These are phyloP conservation scores for Drosophila ficusphila DNA, from an alignment of 1,140 invertebrate genomes.

Conservation along the genomic window DNA sequence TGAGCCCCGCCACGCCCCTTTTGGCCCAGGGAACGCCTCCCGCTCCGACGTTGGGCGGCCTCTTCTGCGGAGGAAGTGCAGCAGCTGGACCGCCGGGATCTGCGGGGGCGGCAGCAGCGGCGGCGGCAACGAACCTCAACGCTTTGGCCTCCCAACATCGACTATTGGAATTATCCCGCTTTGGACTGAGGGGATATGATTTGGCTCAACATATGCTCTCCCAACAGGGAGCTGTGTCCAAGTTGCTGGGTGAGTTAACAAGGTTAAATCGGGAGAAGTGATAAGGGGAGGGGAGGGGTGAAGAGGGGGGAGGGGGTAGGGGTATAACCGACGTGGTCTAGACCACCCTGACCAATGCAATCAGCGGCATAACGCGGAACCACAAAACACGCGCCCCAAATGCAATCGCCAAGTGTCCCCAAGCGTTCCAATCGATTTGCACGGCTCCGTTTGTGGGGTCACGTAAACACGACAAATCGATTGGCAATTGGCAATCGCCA, in stretches of 20 bases:
- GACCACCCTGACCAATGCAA: slow-evolving; percentile 65
- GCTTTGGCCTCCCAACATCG: slow-evolving; percentile 89
- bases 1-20: slow-evolving; percentile 73
- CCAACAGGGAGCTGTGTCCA: slow-evolving; percentile 95
- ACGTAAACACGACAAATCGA: slow-evolving; percentile 80
- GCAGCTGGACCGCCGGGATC: slow-evolving; percentile 81
- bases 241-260: slow-evolving; percentile 90
- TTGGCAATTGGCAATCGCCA: slow-evolving; percentile 54
- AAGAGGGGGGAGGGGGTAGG: no score
- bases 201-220: slow-evolving; percentile 94
- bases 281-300: no score
- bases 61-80: slow-evolving; percentile 73
- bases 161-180: slow-evolving; percentile 92
- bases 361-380: slow-evolving; percentile 67
- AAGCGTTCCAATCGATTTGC: slow-evolving; percentile 77
- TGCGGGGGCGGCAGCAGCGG: slow-evolving; percentile 73
- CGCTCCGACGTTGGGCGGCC: slow-evolving; percentile 80
- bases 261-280: neutral
- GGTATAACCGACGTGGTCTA: slow-evolving; percentile 20
- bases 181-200: slow-evolving; percentile 94
- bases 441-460: slow-evolving; percentile 50
- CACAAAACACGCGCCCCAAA: slow-evolving; percentile 75
- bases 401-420: slow-evolving; percentile 66
- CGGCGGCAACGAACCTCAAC: slow-evolving; percentile 87
- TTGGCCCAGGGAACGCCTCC: slow-evolving; percentile 84